Evolutionary conservation across 30 jellyfish, hydroid and myxozoan species (phyloP).

Genomic region (Cassiopea andromeda): DNA sequence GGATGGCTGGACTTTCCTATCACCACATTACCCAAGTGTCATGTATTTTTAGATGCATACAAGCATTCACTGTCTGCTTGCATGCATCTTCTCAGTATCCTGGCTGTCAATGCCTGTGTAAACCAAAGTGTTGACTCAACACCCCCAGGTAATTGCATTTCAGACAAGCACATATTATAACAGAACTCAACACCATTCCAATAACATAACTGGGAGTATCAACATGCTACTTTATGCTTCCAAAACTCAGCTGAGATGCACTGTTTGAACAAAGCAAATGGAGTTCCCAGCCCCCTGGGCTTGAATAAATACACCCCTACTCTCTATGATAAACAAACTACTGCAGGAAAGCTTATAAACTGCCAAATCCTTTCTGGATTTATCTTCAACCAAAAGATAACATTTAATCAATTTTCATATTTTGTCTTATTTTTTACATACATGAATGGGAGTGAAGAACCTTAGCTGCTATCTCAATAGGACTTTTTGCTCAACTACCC

Average conservation of each 20-base stretch:
- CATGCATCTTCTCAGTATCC: not conserved
- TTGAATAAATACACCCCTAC: not conserved
- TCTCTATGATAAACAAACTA: not conserved
- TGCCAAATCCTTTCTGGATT: no score
- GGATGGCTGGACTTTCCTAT: not conserved
- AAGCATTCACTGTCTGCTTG: not conserved
- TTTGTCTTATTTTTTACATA: no score
- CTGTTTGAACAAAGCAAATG: not conserved
- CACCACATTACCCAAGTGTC: not conserved
- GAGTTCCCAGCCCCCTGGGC: slow-evolving; percentile 9
- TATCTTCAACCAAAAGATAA: no score
- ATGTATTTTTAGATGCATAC: not conserved
- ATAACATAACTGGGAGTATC: not conserved
- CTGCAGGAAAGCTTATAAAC: not conserved
- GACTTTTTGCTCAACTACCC: no score
- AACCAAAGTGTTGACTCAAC: not conserved
- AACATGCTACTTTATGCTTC: not conserved
- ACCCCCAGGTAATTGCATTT: not conserved
- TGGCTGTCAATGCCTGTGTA: not conserved
- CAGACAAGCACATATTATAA: not conserved
- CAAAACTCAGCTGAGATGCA: not conserved
- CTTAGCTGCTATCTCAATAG: no score
- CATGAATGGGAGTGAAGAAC: no score
- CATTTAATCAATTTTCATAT: no score
- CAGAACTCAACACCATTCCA: not conserved